Evolutionary conservation across 2,888 invertebrate species (phyloP), one percentile per base, ranked within the genome.

Genomic region (Atrina japonica): DNA sequence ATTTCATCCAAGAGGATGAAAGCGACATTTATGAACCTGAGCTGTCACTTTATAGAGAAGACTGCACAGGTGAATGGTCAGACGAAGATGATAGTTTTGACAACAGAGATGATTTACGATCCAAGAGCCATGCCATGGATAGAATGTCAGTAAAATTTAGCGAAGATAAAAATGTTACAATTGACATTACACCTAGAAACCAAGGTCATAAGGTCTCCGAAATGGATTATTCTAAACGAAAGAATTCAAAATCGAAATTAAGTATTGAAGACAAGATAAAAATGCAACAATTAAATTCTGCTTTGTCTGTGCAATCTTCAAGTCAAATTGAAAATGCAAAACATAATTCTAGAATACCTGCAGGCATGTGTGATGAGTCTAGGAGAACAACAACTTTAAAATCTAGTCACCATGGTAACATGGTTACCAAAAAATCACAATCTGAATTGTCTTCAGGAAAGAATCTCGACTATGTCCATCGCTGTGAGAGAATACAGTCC

Each of bases 121-220:
- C 67, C 11, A 40, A 23, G 3, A 25, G 23, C 3, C 61, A 63
- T 55, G 53, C 45, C 23, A 11, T 56, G 16, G 77, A 78, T 25
- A 80, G 76, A 64, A 50, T 70, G 11, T 70, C 66, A 27, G 81
- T 81, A 9, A 81, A 77, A 58, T 81, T 81, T 52, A 73, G 76
- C 65, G 84, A 84, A 45, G 78, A 82, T 59, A 76, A 77, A 41
- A 84, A 81, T 56, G 60, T 75, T 16, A 84, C 82, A 0, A 80
- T 84, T 25, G 74, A 80, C 55, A 84, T 84, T 21, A 83, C 84
- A 1, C 84, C 84, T 6, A 80, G 84, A 61, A 82, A 84, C 61
- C 52, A 75, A 23, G 82, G 83, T 14, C 76, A 80, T 47, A 84
- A 81, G 66, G 81, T 83, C 25, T 67, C 56, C 14, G 59, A 67